phyloP scores from a whole-genome alignment of 2,797 vertebrate genomes.

The Thripadectes ignobilis region DNA sequence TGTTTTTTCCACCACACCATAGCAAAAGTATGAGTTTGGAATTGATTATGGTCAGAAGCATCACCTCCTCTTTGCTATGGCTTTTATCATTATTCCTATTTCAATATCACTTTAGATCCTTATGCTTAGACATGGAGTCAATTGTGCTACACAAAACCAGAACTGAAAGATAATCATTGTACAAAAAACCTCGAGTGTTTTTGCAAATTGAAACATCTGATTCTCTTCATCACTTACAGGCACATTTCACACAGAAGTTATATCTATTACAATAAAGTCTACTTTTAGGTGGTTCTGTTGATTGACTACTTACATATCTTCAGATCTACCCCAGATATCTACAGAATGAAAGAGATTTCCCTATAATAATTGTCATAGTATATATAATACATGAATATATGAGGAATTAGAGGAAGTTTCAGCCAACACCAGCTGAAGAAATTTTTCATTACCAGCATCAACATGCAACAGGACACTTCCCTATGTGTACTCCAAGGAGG shows the following conservation, averaged over 20 bases:
- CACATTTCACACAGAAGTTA: background rate
- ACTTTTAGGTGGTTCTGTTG: background rate
- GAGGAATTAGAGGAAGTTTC: background rate
- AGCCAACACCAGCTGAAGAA: background rate
- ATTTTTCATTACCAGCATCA: background rate
- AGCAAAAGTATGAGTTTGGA: background rate
- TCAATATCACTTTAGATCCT: background rate
- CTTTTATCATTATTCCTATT: background rate
- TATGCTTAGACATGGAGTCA: background rate
- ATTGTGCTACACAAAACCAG: background rate
- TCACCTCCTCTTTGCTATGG: background rate
- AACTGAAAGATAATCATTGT: background rate
- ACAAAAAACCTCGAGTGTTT: background rate
- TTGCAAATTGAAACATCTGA: background rate
- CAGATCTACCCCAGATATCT: background rate
- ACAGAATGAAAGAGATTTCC: background rate
- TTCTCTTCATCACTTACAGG: background rate
- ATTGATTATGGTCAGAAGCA: background rate
- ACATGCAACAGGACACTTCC: background rate
- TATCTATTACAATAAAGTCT: background rate
- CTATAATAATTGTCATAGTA: background rate
- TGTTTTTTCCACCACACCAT: background rate
- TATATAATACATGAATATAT: background rate
- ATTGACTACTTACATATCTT: background rate
- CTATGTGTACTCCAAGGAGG: background rate